Evolutionary conservation across 2,888 invertebrate species (phyloP), one percentile per base, ranked within the genome.

Genomic region (Torymus auratus): DNA sequence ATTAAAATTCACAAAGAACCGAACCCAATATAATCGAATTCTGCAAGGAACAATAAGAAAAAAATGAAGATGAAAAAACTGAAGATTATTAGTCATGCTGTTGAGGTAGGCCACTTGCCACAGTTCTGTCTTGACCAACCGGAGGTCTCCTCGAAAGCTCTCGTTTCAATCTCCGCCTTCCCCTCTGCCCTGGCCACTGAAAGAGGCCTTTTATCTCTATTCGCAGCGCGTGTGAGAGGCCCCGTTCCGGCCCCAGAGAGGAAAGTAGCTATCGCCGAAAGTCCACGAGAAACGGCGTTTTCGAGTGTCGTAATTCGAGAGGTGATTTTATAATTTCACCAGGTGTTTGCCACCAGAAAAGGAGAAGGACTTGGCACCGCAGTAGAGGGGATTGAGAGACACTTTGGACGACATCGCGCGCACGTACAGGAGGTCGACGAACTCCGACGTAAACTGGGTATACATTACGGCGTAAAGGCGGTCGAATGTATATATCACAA

Each of bases 251-350:
- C n/a, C 28, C 72, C 20, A 20, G 53, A 62, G 53, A 62, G 50
- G 41, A 55, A 71, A 68, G 69, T 62, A 56, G 23, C 64, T 41
- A 52, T 20, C 13, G 14, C 13, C 28, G 72, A 62, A 55, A 62
- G 62, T 28, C 20, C 20, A 23, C 52, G 56, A 17, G 60, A 41
- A 56, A 23, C 68, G 68, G 17, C 28, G 50, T 71, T 77, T 67
- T 76, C 62, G 80, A 67, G 84, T 85, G 84, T 85, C 85, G 84
- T 85, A 86, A 86, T 84, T 76, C 69, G 69, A 79, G 65, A 61
- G 80, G 82, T 82, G 84, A 85, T 86, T 86, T 86, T 86, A 86
- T 85, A 86, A 87, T 87, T 86, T 85, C 82, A 83, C 83, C 83
- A 68, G 81, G 82, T 82, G 73, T 20, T 20, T 20, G 20, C 20